Conservation (phyloP, 2,888 invertebrate genomes). For the Priocnemis perturbator region DNA sequence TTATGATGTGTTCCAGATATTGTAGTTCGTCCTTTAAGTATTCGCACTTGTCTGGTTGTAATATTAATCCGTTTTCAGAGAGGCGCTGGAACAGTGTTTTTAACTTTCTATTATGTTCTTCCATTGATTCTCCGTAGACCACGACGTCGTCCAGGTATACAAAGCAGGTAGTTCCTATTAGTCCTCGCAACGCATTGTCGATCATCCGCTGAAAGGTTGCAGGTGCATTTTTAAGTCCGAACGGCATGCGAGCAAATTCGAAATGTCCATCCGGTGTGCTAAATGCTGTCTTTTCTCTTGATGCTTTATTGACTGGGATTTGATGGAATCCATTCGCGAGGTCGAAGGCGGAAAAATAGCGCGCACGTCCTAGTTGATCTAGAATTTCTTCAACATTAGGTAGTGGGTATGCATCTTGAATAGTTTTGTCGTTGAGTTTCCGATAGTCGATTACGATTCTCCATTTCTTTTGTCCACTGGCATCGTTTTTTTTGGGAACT, state of each 20-base stretch:
- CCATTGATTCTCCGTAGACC: background rate
- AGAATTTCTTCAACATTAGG: constrained; percentile 9
- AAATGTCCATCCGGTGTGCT: constrained; percentile 15
- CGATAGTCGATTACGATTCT: background rate
- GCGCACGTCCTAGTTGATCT: background rate
- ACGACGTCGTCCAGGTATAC: constrained; percentile 22
- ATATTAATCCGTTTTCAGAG: background rate
- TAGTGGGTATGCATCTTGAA: constrained; percentile 20
- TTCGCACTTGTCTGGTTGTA: constrained; percentile 17
- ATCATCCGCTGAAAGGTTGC: background rate
- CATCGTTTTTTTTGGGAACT: constrained; percentile 15
- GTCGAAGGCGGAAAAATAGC: constrained; percentile 15
- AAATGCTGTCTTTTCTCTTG: constrained; percentile 13
- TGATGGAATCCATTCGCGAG: background rate
- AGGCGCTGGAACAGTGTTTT: background rate
- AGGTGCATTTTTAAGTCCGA: background rate
- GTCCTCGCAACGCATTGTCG: constrained; percentile 1
- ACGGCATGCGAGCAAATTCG: constrained; percentile 16
- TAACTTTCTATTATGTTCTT: constrained; percentile 16
- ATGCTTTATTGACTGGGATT: background rate
- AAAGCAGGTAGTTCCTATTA: constrained; percentile 11
- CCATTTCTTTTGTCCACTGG: constrained; percentile 15
- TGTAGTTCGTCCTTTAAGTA: constrained; percentile 15
- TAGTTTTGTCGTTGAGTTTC: constrained; percentile 6
- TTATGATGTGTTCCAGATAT: constrained; percentile 22